Percentiles rank a stretch among this genome's conserved stretches.
phyloP scores from a whole-genome alignment of 2,888 invertebrate genomes.

The Melitaea athalia region DNA sequence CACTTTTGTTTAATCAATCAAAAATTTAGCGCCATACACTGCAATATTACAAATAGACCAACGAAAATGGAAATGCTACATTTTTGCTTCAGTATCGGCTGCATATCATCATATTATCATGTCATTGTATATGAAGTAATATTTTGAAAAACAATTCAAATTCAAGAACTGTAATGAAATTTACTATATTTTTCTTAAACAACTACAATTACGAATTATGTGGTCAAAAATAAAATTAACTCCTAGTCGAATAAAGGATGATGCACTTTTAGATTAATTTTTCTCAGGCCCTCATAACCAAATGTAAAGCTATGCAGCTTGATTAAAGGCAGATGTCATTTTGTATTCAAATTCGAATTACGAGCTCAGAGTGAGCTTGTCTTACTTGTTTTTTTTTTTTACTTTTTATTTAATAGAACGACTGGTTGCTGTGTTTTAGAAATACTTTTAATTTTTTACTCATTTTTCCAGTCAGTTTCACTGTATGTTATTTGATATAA shows the following conservation, averaged over 20 bases:
- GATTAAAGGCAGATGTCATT: conserved; percentile 21
- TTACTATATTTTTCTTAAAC: no score
- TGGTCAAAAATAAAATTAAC: no score
- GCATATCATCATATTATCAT: no score
- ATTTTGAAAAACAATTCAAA: no score
- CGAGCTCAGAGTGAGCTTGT: conserved; percentile 14
- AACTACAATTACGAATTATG: no score
- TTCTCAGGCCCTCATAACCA: neutral
- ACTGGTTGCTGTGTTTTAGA: conserved; percentile 3
- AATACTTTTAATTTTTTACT: conserved; percentile 1
- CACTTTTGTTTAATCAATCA: no score
- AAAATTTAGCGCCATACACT: no score
- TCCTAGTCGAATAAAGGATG: neutral
- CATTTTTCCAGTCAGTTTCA: neutral
- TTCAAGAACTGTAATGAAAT: no score
- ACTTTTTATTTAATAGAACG: conserved; percentile 7
- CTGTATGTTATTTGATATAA: neutral
- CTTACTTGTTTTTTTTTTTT: neutral
- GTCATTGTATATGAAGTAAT: no score
- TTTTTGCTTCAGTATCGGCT: no score
- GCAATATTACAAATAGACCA: no score
- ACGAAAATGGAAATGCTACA: no score
- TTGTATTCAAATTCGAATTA: conserved; percentile 24
- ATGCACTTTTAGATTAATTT: neutral
- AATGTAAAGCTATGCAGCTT: conserved; percentile 10